phyloP scores from a whole-genome alignment of 2,888 invertebrate species.

The Aspidiotus rigidus region DNA sequence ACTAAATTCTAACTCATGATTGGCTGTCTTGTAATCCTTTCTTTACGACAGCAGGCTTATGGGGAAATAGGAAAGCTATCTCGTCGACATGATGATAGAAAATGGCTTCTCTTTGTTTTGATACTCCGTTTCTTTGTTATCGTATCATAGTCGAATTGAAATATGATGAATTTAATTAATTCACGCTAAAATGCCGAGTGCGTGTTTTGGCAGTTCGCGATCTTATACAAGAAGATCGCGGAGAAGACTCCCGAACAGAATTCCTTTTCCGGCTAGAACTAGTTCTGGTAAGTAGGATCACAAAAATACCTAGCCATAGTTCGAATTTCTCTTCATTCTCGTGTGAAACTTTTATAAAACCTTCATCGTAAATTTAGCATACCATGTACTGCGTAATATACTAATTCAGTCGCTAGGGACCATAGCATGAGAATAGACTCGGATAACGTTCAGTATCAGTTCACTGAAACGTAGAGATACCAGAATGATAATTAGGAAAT shows the following conservation, averaged over 20 bases:
- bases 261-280: conserved; percentile 68
- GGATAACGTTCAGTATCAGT: no score
- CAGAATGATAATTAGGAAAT: no score
- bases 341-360: no score
- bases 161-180: conserved; percentile 44
- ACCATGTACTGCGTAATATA: no score
- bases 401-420: no score
- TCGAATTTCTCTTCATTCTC: conserved; percentile 5
- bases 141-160: conserved; percentile 28
- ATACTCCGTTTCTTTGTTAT: conserved; percentile 54
- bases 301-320: neutral
- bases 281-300: conserved; percentile 55
- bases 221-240: conserved; percentile 84
- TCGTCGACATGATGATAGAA: conserved; percentile 33
- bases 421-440: no score
- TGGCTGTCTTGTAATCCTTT: conserved; percentile 6
- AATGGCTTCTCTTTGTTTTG: conserved; percentile 35
- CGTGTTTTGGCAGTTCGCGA: conserved; percentile 86
- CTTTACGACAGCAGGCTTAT: conserved; percentile 14
- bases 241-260: conserved; percentile 82
- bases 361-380: no score
- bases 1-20: conserved; percentile 8
- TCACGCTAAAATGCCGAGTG: conserved; percentile 74
- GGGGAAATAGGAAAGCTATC: conserved; percentile 24
- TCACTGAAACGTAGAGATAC: no score